Evolutionary conservation across 2,797 vertebrate genomes (phyloP), one percentile per base, ranked within the genome.

Genomic region (Siniperca scherzeri): DNA sequence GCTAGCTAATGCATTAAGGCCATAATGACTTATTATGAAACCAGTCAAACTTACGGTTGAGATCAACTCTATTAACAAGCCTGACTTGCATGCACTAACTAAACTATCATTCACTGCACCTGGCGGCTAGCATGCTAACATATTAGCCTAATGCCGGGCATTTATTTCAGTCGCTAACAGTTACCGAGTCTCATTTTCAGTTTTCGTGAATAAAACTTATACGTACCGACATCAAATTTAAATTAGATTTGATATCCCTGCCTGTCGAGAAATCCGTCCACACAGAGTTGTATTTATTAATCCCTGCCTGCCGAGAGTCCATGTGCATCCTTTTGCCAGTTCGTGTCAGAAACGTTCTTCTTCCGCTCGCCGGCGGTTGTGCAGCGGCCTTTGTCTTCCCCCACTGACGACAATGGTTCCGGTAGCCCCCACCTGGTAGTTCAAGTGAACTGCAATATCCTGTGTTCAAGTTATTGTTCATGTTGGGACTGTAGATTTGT

Each of bases 311-410:
- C n/a, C 0, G 8, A 42, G 2, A 9, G 53, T 84, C 90, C 94
- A 95, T 94, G 94, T 94, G 94, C 85, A 80, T 6, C 61, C 38
- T 1, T 64, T 1, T 7, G 17, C 5, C 40, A 21, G 25, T 86
- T 92, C 94, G 95, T 88, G 1, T 53, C 0, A 21, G 1, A 75
- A 88, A 95, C 95, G 94, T 93, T 85, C 44, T 7, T 1, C 10
- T 94, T 95, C 94, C 93, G 88, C 14, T 65, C 25, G 52, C 62
- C 70, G 79, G 74, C 68, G 64, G 57, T 4, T 79, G 92, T 93
- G 87, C 84, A 42, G 22, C 91, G 22, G 50, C 7, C 42, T 91
- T 92, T 81, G 81, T 80, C 84, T 71, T 93, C 93, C 94, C 68
- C 52, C 25, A 7, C 19, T 33, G 21, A 36, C 25, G 36, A 36